These are phyloP conservation scores for Tapirus terrestris DNA, from an alignment of 2,113 vertebrate genomes.

Conservation along the genomic window DNA sequence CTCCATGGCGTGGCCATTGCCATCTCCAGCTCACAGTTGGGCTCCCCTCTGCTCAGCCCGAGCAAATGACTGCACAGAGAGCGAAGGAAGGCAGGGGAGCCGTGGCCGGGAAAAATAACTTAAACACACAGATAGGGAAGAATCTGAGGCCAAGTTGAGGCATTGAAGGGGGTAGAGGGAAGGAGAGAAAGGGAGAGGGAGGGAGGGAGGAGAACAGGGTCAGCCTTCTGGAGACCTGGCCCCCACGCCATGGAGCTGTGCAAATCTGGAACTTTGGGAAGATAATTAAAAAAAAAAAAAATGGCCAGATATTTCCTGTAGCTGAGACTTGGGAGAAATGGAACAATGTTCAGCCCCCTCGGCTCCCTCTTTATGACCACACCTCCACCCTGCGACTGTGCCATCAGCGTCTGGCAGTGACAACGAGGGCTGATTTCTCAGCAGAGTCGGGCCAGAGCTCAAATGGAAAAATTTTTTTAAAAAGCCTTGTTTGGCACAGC, in stretches of 20 bases:
- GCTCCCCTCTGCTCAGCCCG: not conserved
- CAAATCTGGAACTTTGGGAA: not conserved
- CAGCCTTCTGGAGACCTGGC: not conserved
- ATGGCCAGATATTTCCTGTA: not conserved
- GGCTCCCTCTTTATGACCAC: too few species aligned
- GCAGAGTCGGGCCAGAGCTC: not conserved
- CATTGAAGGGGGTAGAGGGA: fast-evolving
- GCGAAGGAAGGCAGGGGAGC: not conserved
- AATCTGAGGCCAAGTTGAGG: not conserved
- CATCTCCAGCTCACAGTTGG: not conserved
- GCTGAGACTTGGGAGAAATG: not conserved
- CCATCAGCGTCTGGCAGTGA: not conserved
- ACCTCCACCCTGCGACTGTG: fast-evolving
- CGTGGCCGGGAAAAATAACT: not conserved
- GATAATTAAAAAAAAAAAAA: not conserved
- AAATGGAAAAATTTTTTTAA: too few species aligned
- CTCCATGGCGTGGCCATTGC: too few species aligned
- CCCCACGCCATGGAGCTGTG: not conserved
- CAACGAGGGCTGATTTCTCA: not conserved
- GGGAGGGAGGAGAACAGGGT: not conserved
- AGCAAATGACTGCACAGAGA: not conserved
- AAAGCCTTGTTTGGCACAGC: not conserved
- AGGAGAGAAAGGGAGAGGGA: too few species aligned
- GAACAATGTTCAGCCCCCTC: not conserved
- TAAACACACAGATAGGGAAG: not conserved